Percentiles rank a stretch among this genome's conserved stretches.
Conservation (phyloP, 37 sponge, comb jelly and placozoan species). For the Haliclona indistincta region DNA sequence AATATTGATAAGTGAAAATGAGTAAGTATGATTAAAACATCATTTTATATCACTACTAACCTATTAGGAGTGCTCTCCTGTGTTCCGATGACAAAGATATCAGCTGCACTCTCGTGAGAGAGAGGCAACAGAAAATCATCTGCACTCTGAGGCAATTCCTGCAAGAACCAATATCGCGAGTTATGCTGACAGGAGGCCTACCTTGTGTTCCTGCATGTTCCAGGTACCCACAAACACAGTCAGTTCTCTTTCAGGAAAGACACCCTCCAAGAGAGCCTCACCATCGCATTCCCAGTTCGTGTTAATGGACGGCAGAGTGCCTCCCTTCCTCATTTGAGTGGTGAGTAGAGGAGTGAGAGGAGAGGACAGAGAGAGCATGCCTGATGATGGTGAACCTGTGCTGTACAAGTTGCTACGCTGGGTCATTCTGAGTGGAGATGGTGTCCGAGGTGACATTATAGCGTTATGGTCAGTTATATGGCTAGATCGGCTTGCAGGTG, state of each 20-base stretch:
- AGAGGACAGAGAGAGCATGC: neutral
- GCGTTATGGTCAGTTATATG: neutral
- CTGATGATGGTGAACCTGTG: too few relatives aligned
- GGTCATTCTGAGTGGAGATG: too few relatives aligned
- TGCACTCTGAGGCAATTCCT: constrained; percentile 74
- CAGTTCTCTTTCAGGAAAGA: constrained; percentile 69
- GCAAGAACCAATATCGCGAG: constrained; percentile 3
- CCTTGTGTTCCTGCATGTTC: constrained; percentile 79
- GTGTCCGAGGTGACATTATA: too few relatives aligned
- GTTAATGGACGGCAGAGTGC: constrained; percentile 7
- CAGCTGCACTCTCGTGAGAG: constrained; percentile 55
- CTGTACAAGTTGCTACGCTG: too few relatives aligned
- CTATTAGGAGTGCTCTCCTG: constrained; percentile 84
- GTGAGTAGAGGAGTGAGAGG: constrained; percentile 43
- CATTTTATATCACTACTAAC: neutral
- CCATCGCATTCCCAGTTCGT: constrained; percentile 41
- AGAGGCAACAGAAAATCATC: constrained; percentile 89
- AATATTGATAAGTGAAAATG: neutral
- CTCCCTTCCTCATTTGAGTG: constrained; percentile 39
- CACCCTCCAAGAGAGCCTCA: constrained; percentile 26
- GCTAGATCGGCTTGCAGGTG: neutral
- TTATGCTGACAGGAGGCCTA: neutral
- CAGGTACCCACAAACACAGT: constrained; percentile 71
- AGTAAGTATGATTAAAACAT: neutral
- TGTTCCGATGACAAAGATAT: constrained; percentile 85